Evolutionary conservation across 2,797 vertebrate species (phyloP).

Genomic region (Notolabrus celidotus): DNA sequence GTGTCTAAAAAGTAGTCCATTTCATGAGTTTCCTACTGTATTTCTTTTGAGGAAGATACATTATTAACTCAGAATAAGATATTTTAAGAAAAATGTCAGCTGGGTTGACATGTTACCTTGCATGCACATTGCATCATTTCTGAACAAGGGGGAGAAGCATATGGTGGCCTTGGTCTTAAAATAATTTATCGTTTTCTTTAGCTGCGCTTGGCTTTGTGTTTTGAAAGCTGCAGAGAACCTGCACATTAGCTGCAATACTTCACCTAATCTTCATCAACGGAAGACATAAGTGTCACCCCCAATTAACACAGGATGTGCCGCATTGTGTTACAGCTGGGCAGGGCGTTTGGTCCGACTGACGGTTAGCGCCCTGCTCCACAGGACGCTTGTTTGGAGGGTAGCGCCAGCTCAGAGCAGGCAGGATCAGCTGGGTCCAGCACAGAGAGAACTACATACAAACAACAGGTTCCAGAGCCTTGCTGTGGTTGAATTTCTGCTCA

Average conservation of each 20-base stretch:
- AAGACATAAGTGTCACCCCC: too few relatives aligned
- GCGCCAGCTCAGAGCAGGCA: too few relatives aligned
- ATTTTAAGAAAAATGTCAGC: slow-evolving; percentile 2
- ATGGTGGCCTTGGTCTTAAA: background rate
- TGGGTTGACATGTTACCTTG: slow-evolving; percentile 12
- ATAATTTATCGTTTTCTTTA: background rate
- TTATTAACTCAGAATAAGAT: slow-evolving; percentile 1
- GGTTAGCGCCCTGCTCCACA: too few relatives aligned
- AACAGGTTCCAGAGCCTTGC: too few relatives aligned
- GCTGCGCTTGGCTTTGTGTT: background rate
- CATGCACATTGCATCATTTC: slow-evolving; percentile 11
- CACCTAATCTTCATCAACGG: background rate
- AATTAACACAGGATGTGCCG: background rate
- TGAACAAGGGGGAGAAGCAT: background rate
- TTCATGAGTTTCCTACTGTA: background rate
- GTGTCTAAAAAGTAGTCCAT: background rate
- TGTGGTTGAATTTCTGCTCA: too few relatives aligned
- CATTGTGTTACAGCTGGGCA: too few relatives aligned
- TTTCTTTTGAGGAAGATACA: background rate
- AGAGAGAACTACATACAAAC: too few relatives aligned
- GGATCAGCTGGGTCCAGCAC: too few relatives aligned
- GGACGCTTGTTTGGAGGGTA: too few relatives aligned
- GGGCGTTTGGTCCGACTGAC: too few relatives aligned
- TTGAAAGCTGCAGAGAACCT: background rate
- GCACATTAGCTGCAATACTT: background rate